Evolutionary conservation across 30 jellyfish, hydroid and myxozoan genomes (phyloP).

Genomic region (Chironex yamaguchii): DNA sequence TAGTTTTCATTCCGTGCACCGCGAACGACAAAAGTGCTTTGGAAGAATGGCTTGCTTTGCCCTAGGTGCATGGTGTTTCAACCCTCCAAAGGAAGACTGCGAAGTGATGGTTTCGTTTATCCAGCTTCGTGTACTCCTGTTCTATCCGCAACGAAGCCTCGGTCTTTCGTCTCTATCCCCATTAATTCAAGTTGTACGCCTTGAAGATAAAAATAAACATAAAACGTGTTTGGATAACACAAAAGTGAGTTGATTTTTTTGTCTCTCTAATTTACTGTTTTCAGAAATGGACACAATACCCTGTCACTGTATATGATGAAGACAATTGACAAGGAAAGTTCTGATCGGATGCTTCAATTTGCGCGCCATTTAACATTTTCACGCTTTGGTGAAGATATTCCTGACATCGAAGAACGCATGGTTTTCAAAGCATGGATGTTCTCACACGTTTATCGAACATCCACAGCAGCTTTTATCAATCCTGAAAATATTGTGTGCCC

Average conservation of each 20-base stretch:
- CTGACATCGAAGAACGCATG: conserved; percentile 45
- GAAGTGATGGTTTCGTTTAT: too few species aligned
- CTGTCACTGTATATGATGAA: conserved; percentile 66
- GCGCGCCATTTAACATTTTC: conserved; percentile 71
- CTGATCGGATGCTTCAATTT: conserved; percentile 39
- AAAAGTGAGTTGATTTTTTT: not conserved
- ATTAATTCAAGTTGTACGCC: too few species aligned
- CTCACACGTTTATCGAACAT: conserved; percentile 47
- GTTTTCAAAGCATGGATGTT: conserved; percentile 68
- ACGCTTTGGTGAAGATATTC: conserved; percentile 70
- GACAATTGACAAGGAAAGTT: conserved; percentile 32
- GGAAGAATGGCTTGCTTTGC: too few species aligned
- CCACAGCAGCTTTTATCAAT: conserved; percentile 54
- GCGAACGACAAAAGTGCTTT: too few species aligned
- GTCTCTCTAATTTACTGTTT: not conserved
- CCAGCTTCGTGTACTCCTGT: too few species aligned
- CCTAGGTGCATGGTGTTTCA: too few species aligned
- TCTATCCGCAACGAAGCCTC: too few species aligned
- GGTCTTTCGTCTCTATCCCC: too few species aligned
- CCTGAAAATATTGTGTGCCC: conserved; percentile 49
- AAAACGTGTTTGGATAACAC: too few species aligned
- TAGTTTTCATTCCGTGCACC: too few species aligned
- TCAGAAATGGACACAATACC: conserved; percentile 71
- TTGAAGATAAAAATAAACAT: too few species aligned
- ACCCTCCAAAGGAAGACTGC: too few species aligned